These are phyloP conservation scores for Cotesia chilonis DNA, from an alignment of 1,140 invertebrate species.

Conservation along the genomic window DNA sequence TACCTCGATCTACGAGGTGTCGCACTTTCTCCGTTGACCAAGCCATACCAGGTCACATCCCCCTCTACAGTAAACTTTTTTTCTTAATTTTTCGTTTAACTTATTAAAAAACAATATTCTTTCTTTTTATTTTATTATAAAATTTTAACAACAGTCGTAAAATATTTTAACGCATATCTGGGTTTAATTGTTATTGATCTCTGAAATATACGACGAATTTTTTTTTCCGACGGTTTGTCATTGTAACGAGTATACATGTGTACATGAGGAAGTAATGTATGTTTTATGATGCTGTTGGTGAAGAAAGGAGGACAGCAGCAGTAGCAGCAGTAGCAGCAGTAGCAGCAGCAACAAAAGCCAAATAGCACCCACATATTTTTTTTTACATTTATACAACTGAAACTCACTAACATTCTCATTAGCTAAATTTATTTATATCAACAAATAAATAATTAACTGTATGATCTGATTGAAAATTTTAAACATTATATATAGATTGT, in stretches of 20 bases:
- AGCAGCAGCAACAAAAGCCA: too few species aligned
- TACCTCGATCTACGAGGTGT: slow-evolving; percentile 55
- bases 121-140: slow-evolving; percentile 10
- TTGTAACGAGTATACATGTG: background rate
- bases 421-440: background rate
- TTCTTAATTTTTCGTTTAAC: slow-evolving; percentile 2
- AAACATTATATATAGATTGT: background rate
- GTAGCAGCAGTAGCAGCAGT: too few species aligned
- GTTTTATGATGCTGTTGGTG: background rate
- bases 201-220: background rate
- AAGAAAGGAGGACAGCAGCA: slow-evolving; percentile 13
- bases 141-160: background rate
- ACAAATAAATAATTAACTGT: too few species aligned
- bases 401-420: background rate
- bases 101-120: background rate
- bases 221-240: background rate
- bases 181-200: too few species aligned
- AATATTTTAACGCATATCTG: background rate
- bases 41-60: slow-evolving; percentile 36
- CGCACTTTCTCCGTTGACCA: slow-evolving; percentile 62
- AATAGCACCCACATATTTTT: too few species aligned
- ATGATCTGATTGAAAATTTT: too few species aligned
- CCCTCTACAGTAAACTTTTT: slow-evolving; percentile 20
- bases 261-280: slow-evolving; percentile 16
- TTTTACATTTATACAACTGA: background rate